Evolutionary conservation across 2,113 vertebrate species (phyloP).

Genomic region (Caloenas nicobarica): DNA sequence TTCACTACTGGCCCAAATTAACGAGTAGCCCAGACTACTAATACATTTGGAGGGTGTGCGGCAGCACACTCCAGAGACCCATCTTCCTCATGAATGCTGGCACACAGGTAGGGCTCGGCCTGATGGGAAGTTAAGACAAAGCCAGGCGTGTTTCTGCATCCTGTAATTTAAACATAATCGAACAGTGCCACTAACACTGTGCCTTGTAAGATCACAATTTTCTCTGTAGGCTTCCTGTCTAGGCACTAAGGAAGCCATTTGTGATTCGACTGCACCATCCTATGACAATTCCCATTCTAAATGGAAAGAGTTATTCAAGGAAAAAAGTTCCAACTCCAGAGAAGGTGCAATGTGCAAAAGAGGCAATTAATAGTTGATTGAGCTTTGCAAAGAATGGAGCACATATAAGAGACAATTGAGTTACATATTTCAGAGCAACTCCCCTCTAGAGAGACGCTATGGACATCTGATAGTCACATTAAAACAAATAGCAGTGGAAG

Average conservation of each 20-base stretch:
- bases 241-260: not conserved
- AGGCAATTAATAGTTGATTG: conserved; percentile 9
- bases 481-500: conserved; percentile 20
- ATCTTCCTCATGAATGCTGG: not conserved
- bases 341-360: not conserved
- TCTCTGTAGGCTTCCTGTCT: not conserved
- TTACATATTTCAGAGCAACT: not conserved
- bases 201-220: not conserved
- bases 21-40: not conserved
- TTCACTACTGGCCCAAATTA: not conserved
- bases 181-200: fast-evolving
- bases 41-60: not conserved
- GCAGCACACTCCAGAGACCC: not conserved
- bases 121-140: not conserved
- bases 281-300: not conserved
- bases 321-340: not conserved
- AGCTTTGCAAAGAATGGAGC: not conserved
- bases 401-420: not conserved
- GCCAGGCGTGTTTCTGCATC: not conserved
- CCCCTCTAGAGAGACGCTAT: not conserved
- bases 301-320: not conserved
- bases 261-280: not conserved
- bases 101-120: not conserved
- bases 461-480: conserved; percentile 13
- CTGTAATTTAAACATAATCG: not conserved